A percentile compares a stretch with the other conserved stretches of the same genome.
phyloP scores from a whole-genome alignment of 2,888 invertebrate species.

The Diloba caeruleocephala region DNA sequence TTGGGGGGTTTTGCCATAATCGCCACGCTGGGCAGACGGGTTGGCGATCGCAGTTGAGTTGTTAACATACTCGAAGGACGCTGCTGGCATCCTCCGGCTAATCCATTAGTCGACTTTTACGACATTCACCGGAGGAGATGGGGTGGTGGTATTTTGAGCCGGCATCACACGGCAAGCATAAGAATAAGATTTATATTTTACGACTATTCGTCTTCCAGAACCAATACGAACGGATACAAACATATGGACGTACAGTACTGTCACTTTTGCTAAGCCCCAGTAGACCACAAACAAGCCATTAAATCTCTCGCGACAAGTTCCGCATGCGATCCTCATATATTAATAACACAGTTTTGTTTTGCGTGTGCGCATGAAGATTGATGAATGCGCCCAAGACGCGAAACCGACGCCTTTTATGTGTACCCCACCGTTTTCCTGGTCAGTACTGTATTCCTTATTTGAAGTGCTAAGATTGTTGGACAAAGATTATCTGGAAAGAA shows the following conservation, averaged over 20 bases:
- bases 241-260: not conserved
- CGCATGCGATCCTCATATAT: conserved; percentile 44
- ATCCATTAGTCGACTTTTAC: too few relatives aligned
- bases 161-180: too few relatives aligned
- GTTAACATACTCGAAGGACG: too few relatives aligned
- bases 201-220: too few relatives aligned
- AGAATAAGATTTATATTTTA: too few relatives aligned
- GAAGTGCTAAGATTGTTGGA: conserved; percentile 9
- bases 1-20: too few relatives aligned
- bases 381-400: conserved; percentile 44
- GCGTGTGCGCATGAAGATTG: conserved; percentile 38
- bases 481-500: conserved; percentile 15
- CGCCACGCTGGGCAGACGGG: too few relatives aligned
- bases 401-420: conserved; percentile 54
- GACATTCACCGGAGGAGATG: too few relatives aligned
- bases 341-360: conserved; percentile 46
- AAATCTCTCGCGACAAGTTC: conserved; percentile 52
- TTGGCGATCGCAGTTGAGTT: too few relatives aligned
- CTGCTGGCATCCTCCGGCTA: too few relatives aligned
- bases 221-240: not conserved
- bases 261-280: conserved; percentile 18
- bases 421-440: conserved; percentile 37
- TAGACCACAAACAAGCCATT: conserved; percentile 36
- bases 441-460: conserved; percentile 22
- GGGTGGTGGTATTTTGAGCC: too few relatives aligned